Evolutionary conservation across 2,888 invertebrate species (phyloP), one percentile per base, ranked within the genome.

Genomic region (Leucophora obtusa): DNA sequence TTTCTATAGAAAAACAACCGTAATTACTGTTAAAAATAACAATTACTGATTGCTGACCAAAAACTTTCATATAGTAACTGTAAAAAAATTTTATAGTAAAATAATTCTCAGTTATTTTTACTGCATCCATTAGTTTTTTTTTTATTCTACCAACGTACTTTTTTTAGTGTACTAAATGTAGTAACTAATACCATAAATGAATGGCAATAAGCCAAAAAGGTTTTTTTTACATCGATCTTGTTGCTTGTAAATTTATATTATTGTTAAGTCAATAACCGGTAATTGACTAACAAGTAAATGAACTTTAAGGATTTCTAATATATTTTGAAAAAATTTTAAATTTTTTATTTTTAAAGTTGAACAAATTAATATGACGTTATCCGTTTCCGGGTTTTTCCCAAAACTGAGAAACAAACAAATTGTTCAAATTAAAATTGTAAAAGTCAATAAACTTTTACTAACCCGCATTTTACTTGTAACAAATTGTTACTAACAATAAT

Each of bases 351-450:
- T 14, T 47, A 47, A 47, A 1, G 5, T 47, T 28, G 6, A 28
- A 28, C 28, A 7, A 7, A n/a, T 47, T 47, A n/a, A 3, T 47
- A 47, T 28, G 35, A 28, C 28, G 28, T 28, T 10, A 68, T 62
- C 74, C 74, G 74, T 75, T 75, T 75, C 74, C 74, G 74, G 74
- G 74, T 68, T 75, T 75, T 75, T 54, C 74, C 74, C 68, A 75
- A 54, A 50, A n/a, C 28, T 60, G 28, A 28, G 7, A 28, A 28
- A 60, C 10, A 54, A 68, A 59, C 43, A 59, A 59, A 53, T 18
- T 24, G 33, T 28, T 33, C 28, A 47, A 47, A 47, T 11, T 47
- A 2, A 47, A 47, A 47, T 47, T n/a, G 11, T 62, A 69, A 59
- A 73, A 68, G 80, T 72, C 72, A 80, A 76, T 65, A 76, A 76